phyloP scores from a whole-genome alignment of 2,113 vertebrate species.

The Ancistrus triradiatus region DNA sequence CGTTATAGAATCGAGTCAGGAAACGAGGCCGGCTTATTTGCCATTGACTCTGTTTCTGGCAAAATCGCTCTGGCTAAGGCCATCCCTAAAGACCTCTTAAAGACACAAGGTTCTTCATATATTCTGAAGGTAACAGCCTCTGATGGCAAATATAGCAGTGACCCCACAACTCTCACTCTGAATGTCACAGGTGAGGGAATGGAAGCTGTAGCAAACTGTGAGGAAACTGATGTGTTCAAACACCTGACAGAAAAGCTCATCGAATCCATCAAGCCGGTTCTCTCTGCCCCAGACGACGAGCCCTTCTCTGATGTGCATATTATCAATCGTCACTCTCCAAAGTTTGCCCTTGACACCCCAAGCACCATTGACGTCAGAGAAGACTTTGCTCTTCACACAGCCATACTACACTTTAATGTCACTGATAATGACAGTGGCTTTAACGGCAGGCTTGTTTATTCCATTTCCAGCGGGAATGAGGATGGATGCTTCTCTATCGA shows the following conservation, averaged over 20 bases:
- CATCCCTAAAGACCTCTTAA: conserved; percentile 60
- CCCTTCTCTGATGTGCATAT: conserved; percentile 77
- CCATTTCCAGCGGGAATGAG: conserved; percentile 86
- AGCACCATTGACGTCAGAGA: conserved; percentile 81
- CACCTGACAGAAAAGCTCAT: conserved; percentile 84
- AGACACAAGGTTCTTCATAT: conserved; percentile 58
- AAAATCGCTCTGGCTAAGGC: conserved; percentile 70
- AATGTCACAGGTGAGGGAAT: conserved; percentile 70
- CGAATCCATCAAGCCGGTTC: conserved; percentile 76
- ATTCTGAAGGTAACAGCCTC: conserved; percentile 79
- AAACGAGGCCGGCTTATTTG: conserved; percentile 81
- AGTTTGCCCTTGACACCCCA: conserved; percentile 78
- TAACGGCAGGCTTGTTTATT: conserved; percentile 82
- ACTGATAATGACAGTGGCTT: conserved; percentile 82
- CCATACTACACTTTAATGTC: conserved; percentile 76
- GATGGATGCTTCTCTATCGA: conserved; percentile 86
- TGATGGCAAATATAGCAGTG: conserved; percentile 80
- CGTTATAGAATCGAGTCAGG: conserved; percentile 81
- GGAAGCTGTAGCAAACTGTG: conserved; percentile 70
- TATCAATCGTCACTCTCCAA: conserved; percentile 80
- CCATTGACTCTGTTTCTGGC: conserved; percentile 77
- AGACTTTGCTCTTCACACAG: conserved; percentile 68
- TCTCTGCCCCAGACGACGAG: conserved; percentile 73
- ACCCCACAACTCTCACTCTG: conserved; percentile 77
- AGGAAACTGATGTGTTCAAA: conserved; percentile 81